Evolutionary conservation across 2,888 invertebrate species (phyloP).

Genomic region (Proisotoma minuta): DNA sequence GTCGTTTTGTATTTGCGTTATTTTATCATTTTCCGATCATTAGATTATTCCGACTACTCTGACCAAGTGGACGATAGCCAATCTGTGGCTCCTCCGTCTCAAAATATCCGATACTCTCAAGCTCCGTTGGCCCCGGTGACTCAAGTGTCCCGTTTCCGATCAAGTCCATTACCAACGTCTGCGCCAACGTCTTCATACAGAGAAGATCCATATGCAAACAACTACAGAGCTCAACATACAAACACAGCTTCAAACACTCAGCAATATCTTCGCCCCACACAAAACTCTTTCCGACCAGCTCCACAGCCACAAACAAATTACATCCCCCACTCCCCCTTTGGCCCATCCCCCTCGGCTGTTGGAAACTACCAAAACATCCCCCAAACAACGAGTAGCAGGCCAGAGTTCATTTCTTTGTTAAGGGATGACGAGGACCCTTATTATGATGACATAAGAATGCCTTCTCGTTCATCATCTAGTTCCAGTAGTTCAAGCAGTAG

Average conservation of each 20-base stretch:
- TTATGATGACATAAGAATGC: background rate
- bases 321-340: background rate
- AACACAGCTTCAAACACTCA: background rate
- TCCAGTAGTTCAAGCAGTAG: background rate
- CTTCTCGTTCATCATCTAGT: background rate
- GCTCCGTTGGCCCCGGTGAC: background rate
- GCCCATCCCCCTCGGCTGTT: background rate
- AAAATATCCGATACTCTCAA: background rate
- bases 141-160: background rate
- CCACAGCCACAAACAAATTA: background rate
- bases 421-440: conserved; percentile 31
- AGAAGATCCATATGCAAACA: background rate
- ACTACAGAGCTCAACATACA: background rate
- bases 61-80: background rate
- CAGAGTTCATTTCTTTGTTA: conserved; percentile 37
- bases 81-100: background rate
- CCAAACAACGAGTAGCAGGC: conserved; percentile 13
- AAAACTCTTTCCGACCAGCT: background rate
- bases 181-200: background rate
- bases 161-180: background rate
- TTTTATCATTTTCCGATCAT: too few species aligned
- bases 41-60: background rate
- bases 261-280: conserved; percentile 3
- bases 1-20: too few species aligned
- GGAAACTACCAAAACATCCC: conserved; percentile 2